Percentiles rank a stretch among this genome's conserved stretches.
These are phyloP conservation scores for Delphinapterus leucas DNA, from an alignment of 2,113 vertebrate genomes.

Conservation along the genomic window DNA sequence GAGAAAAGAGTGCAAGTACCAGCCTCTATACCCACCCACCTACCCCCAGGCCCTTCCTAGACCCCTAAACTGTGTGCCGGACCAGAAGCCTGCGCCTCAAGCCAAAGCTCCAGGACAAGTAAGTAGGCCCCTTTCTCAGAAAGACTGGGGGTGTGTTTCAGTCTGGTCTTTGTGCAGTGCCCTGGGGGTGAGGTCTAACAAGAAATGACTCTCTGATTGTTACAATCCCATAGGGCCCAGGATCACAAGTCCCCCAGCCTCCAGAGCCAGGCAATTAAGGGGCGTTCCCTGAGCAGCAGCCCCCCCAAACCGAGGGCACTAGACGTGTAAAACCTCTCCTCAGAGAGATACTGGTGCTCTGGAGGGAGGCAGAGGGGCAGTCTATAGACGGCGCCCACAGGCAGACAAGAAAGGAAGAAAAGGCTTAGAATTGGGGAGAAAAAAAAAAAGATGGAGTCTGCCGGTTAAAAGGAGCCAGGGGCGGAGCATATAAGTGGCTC, in stretches of 20 bases:
- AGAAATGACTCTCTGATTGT: background rate
- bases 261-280: accelerated
- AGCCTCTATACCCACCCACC: background rate
- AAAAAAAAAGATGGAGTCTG: background rate
- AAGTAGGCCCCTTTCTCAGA: background rate
- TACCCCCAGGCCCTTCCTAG: no score
- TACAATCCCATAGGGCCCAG: no score
- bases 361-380: background rate
- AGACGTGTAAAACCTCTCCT: background rate
- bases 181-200: accelerated
- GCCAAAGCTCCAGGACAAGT: background rate
- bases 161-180: accelerated
- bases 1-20: accelerated
- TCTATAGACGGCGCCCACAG: no score
- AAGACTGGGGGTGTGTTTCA: no score
- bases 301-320: accelerated
- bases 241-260: accelerated
- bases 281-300: accelerated
- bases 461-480: no score
- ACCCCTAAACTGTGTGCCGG: background rate
- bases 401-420: background rate
- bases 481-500: background rate
- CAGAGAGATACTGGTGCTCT: background rate
- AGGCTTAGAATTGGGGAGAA: background rate
- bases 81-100: background rate